Evolutionary conservation across 1,140 invertebrate species (phyloP), one percentile per base, ranked within the genome.

Genomic region (Delia radicum): DNA sequence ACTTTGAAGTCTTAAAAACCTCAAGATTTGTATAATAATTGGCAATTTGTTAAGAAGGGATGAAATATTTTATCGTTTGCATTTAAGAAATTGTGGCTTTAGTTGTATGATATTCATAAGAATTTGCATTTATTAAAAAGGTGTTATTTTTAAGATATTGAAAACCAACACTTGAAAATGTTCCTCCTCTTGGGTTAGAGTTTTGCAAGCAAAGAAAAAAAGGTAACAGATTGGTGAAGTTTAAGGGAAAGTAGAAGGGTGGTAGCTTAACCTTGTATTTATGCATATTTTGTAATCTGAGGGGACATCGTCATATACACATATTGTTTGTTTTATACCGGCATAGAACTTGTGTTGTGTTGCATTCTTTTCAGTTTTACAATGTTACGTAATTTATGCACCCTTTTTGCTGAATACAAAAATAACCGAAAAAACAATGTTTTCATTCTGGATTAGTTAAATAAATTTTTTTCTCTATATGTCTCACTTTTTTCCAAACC

Each of bases 101-200:
- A n/a, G n/a, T n/a, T n/a, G n/a, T n/a, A 42, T 6, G 37, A 3
- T 12, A 42, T 13, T 12, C 2, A 42, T 8, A 42, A 3, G 15
- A 55, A 21, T 55, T 63, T 63, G 8, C 62, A 63, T 24, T 33
- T 33, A 33, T 33, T 69, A 8, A 0, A 12, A 33, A 69, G 15
- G 29, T 69, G 65, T 69, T 69, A 24, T 69, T 69, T 67, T 69
- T 33, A 69, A 67, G 29, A 33, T 69, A 69, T 69, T 69, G 65
- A 69, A 69, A 33, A 69, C 13, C 29, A 18, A 69, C 65, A 69
- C 29, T 33, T 69, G 18, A 69, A 69, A 21, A 6, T 69, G 29
- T 7, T 10, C n/a, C n/a, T 21, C n/a, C 48, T 21, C n/a, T 21
- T 55, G 4, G n/a, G 18, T 18, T 48, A 33, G 12, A 33, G 33